Base-by-base conservation (phyloP, 2,113 vertebrate genomes). In the Sinocyclocheilus rhinocerous region DNA sequence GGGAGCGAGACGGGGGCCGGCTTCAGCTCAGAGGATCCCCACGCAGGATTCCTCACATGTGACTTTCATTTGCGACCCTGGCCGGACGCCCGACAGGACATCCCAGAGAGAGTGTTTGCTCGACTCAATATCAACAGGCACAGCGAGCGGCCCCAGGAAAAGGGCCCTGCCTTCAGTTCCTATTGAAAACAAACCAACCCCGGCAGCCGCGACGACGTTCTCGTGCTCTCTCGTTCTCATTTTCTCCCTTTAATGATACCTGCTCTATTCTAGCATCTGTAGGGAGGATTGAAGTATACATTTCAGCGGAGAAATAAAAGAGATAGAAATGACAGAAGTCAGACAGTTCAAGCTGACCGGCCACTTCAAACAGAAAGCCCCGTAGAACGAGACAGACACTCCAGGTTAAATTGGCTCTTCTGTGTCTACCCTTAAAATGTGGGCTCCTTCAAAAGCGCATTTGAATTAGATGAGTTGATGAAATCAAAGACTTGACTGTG, bases 261-360 rank as follows among this genome's bases (percentile, higher is more conserved):
- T 97, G 95, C 96, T 93, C 96, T 97, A 97, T 97, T 95, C 95
- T 96, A 96, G 96, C 96, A 95, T 96, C 96, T 97, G 96, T 65
- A 95, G 95, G 94, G 95, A 96, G 96, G 97, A 96, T 96, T 97
- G 96, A 96, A 97, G 97, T 97, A 96, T 97, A 97, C 95, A 96
- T 97, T 97, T 97, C 96, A 96, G 96, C 94, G 88, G 90, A 91
- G 90, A 92, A 96, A 95, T 96, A 96, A 96, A 96, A 96, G 96
- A 96, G 96, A 96, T 95, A 92, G 96, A 98, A 97, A 96, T 96
- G 97, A 97, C 96, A 97, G 97, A 98, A 98, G 97, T 96, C 97
- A 97, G 97, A 95, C 97, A 95, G 96, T 97, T 98, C 97, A 97
- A 97, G 97, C 97, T 97, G 96, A 97, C 97, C 96, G 94, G 95